Percentiles rank a stretch among this genome's conserved stretches.
phyloP scores from a whole-genome alignment of 2,797 vertebrate species.

The Acipenser ruthenus region DNA sequence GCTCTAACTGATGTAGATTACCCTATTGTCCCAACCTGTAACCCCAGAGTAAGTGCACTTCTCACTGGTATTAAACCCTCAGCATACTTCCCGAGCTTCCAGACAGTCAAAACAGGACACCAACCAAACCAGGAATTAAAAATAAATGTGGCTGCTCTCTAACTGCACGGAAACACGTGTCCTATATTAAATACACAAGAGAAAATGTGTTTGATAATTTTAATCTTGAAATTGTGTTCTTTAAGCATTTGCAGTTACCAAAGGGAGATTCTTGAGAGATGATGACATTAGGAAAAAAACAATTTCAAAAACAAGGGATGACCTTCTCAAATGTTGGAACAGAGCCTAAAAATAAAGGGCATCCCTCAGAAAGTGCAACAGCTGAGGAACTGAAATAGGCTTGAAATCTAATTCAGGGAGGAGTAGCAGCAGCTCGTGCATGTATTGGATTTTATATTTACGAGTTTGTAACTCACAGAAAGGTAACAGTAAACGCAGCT shows the following conservation, averaged over 20 bases:
- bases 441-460: background rate
- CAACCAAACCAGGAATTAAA: slow-evolving; percentile 1
- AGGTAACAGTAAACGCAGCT: no score
- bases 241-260: no score
- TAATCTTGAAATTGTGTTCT: no score
- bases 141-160: background rate
- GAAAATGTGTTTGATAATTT: no score
- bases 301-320: slow-evolving; percentile 12
- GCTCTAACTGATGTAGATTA: no score
- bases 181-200: background rate
- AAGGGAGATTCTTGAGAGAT: background rate
- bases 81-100: no score
- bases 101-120: background rate
- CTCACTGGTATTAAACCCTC: no score
- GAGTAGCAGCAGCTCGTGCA: slow-evolving; percentile 4
- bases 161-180: background rate
- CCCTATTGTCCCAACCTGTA: no score
- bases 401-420: slow-evolving; percentile 2
- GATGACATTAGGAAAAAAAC: background rate
- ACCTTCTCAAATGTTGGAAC: slow-evolving; percentile 20
- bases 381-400: slow-evolving; percentile 15
- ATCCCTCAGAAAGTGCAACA: slow-evolving; percentile 13
- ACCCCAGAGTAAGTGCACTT: no score
- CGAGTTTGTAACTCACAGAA: no score
- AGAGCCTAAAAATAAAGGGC: slow-evolving; percentile 17